Evolutionary conservation across 2,888 invertebrate genomes (phyloP).

Genomic region (Drosophila subquinaria): DNA sequence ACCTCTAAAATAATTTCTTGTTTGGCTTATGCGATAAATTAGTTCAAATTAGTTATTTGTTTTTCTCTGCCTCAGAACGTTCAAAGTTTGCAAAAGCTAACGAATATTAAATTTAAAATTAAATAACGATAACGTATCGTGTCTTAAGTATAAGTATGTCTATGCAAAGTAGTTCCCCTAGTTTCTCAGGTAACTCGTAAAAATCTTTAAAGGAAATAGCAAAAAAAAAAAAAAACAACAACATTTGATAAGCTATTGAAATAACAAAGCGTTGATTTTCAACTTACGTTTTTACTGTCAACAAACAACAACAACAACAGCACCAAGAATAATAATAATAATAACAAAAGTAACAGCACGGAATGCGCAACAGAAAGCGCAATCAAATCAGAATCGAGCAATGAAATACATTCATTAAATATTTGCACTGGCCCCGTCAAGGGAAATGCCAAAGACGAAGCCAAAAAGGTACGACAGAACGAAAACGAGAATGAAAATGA

Average conservation of each 20-base stretch:
- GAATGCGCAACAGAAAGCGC: conserved; percentile 51
- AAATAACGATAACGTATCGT: conserved; percentile 3
- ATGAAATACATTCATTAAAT: conserved; percentile 59
- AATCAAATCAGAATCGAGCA: conserved; percentile 57
- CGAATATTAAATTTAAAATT: neutral
- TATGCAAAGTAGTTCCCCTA: neutral
- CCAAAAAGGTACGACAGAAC: conserved; percentile 4
- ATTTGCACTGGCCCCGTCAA: conserved; percentile 40
- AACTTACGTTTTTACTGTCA: conserved; percentile 45
- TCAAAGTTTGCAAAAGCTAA: neutral
- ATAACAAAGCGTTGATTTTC: conserved; percentile 48
- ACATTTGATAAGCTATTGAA: conserved; percentile 46
- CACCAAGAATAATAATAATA: conserved; percentile 26
- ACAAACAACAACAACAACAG: conserved; percentile 22
- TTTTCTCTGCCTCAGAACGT: neutral
- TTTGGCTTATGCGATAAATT: neutral
- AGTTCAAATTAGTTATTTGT: neutral
- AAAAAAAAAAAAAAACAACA: conserved; percentile 9
- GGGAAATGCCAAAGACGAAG: conserved; percentile 23
- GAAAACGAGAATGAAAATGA: conserved; percentile 6
- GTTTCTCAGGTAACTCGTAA: conserved; percentile 11
- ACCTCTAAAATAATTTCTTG: neutral
- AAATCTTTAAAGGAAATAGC: conserved; percentile 31
- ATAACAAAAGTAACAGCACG: conserved; percentile 17
- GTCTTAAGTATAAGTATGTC: neutral